Percentiles rank a stretch among this genome's conserved stretches.
Evolutionary conservation across 2,888 invertebrate genomes (phyloP).

Genomic region (Endomychus coccineus): DNA sequence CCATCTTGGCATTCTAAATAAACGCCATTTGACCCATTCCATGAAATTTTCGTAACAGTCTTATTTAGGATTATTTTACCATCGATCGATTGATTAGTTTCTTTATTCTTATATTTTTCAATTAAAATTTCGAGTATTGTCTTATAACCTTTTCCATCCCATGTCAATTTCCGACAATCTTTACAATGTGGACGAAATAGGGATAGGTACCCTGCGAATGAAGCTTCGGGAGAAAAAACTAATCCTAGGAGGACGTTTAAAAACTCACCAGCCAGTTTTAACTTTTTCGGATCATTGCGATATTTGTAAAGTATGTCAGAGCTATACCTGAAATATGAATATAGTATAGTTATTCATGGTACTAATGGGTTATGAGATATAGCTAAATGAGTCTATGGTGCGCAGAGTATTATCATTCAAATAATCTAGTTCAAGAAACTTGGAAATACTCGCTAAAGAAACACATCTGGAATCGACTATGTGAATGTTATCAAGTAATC

Average conservation of each 20-base stretch:
- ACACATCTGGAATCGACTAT: too few species aligned
- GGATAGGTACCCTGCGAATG: constrained; percentile 6
- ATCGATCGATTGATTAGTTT: too few species aligned
- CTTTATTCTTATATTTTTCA: constrained; percentile 8
- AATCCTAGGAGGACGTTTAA: constrained; percentile 2
- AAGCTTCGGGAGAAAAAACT: not conserved
- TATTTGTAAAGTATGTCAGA: constrained; percentile 5
- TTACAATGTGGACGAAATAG: constrained; percentile 7
- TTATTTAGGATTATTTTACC: too few species aligned
- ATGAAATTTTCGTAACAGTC: constrained; percentile 5
- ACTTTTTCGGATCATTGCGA: constrained; percentile 2
- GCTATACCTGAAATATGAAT: constrained; percentile 9
- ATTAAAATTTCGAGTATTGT: constrained; percentile 6
- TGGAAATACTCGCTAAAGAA: too few species aligned
- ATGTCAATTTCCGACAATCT: constrained; percentile 8
- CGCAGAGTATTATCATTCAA: too few species aligned
- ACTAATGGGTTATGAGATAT: too few species aligned
- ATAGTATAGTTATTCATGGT: too few species aligned
- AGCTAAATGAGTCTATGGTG: too few species aligned
- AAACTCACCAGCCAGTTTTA: constrained; percentile 5
- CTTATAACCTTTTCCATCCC: constrained; percentile 9
- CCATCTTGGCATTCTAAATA: constrained; percentile 3
- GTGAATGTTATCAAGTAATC: too few species aligned
- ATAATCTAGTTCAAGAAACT: too few species aligned
- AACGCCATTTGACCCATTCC: constrained; percentile 2